Percentiles rank a stretch among this genome's conserved stretches.
Evolutionary conservation across 2,797 vertebrate species (phyloP).

Genomic region (Parauchenoglanis punctatus): DNA sequence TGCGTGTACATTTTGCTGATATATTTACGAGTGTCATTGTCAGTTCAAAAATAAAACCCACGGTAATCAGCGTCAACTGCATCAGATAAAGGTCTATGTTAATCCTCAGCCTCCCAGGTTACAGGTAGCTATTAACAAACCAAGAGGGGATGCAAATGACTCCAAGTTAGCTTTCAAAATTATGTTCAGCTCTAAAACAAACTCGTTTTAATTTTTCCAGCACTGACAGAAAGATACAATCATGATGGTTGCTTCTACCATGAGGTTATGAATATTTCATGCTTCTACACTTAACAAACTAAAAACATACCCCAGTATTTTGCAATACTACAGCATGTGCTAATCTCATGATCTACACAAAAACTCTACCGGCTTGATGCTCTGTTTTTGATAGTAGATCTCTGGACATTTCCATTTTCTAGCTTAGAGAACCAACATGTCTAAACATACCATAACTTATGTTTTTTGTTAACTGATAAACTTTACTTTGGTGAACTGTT

Average conservation of each 20-base stretch:
- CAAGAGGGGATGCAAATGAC: not conserved
- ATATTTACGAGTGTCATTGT: not conserved
- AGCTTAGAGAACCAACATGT: not conserved
- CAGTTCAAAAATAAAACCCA: not conserved
- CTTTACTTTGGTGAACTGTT: slow-evolving; percentile 2
- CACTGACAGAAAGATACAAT: not conserved
- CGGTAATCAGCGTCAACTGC: not conserved
- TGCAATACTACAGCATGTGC: not conserved
- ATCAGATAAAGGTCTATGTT: not conserved
- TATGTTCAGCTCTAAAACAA: not conserved
- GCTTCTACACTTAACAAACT: not conserved
- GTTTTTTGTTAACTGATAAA: not conserved
- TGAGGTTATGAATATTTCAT: not conserved
- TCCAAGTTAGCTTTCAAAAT: not conserved
- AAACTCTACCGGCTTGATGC: not conserved
- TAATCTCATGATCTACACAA: not conserved
- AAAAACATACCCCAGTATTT: not conserved
- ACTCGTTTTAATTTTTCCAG: not conserved
- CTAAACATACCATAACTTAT: not conserved
- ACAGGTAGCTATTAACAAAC: not conserved
- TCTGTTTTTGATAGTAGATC: not conserved
- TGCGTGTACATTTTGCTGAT: not conserved
- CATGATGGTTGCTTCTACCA: not conserved
- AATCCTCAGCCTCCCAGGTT: not conserved
- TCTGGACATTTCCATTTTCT: not conserved